Evolutionary conservation across 2,113 vertebrate species (phyloP).

Genomic region (Oreochromis aureus): DNA sequence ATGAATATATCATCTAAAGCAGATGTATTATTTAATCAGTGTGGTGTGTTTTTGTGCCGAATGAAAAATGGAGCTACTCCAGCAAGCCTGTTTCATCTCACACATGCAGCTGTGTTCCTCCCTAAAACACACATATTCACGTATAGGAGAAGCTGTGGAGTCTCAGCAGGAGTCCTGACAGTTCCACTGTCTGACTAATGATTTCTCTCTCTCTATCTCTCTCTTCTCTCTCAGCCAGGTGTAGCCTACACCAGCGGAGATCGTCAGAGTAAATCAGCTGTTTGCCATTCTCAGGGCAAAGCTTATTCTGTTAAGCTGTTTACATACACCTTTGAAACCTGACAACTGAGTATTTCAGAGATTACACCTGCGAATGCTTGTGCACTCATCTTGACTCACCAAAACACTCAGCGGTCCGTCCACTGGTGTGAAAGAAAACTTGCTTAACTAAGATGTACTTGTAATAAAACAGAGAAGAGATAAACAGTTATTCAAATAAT

Average conservation of each 20-base stretch:
- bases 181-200: constrained; percentile 37
- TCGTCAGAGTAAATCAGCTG: constrained; percentile 17
- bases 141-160: neutral
- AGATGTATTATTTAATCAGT: constrained; percentile 39
- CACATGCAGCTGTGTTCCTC: constrained; percentile 26
- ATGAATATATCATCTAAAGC: constrained; percentile 21
- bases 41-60: neutral
- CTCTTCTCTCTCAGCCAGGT: constrained; percentile 4
- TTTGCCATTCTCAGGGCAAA: constrained; percentile 21
- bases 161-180: constrained; percentile 50
- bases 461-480: neutral
- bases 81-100: constrained; percentile 13
- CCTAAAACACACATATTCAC: neutral
- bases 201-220: constrained; percentile 12
- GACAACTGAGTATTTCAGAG: neutral
- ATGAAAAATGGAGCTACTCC: constrained; percentile 7
- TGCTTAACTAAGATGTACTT: neutral
- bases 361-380: neutral
- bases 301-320: constrained; percentile 44
- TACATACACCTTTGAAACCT: constrained; percentile 23
- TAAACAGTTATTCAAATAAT: neutral
- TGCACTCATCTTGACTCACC: neutral
- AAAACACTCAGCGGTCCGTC: neutral
- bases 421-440: neutral
- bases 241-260: neutral